phyloP scores from a whole-genome alignment of 1,140 invertebrate genomes.

The Pseudomyrmex cubaensis region DNA sequence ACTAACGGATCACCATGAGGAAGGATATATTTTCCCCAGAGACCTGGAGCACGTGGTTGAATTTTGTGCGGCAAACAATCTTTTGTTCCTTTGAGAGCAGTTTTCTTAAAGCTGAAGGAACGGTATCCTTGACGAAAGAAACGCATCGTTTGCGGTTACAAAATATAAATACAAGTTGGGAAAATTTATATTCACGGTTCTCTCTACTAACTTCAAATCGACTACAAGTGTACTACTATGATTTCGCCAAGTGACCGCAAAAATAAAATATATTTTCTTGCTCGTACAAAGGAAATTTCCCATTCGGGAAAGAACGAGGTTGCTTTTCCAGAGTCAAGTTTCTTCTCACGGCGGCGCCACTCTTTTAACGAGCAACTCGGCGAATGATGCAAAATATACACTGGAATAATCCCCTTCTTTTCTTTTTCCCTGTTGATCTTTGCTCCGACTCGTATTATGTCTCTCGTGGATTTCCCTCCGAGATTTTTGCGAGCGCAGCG shows the following conservation, averaged over 20 bases:
- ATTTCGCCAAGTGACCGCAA: not conserved
- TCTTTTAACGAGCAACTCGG: constrained; percentile 53
- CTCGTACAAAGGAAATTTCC: constrained; percentile 2
- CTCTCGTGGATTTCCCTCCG: constrained; percentile 7
- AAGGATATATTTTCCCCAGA: constrained; percentile 9
- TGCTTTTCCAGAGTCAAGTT: constrained; percentile 35
- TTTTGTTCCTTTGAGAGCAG: constrained; percentile 28
- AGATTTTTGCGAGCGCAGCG: constrained; percentile 49
- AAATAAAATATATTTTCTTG: not conserved
- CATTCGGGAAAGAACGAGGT: constrained; percentile 1
- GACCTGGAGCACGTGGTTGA: constrained; percentile 44
- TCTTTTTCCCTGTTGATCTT: not conserved
- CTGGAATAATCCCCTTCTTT: not conserved
- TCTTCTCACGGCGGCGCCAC: not conserved
- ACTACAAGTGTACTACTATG: not conserved
- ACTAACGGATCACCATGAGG: too few relatives aligned
- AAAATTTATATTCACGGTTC: constrained; percentile 32
- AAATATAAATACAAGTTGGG: constrained; percentile 1
- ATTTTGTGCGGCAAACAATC: constrained; percentile 52
- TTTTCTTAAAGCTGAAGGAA: constrained; percentile 53
- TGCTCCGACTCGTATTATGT: not conserved
- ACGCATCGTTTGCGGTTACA: constrained; percentile 23
- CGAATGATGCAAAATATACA: constrained; percentile 62
- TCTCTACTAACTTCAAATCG: not conserved
- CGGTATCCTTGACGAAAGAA: constrained; percentile 34